Evolutionary conservation across 2,797 vertebrate species (phyloP), one percentile per base, ranked within the genome.

Genomic region (Antennarius maculatus): DNA sequence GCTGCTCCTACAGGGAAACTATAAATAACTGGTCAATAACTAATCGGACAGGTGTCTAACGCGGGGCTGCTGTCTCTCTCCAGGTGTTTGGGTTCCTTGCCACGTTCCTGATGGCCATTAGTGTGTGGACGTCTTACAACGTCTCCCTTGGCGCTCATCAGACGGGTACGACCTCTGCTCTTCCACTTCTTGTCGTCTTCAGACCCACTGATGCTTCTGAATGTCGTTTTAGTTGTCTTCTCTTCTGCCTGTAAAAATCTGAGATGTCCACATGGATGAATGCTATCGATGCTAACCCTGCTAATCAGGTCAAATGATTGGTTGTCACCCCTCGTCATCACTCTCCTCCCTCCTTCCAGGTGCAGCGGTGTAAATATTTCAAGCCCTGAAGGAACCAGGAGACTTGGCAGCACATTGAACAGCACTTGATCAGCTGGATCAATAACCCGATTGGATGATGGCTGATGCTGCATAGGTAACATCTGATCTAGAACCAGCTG

Each of bases 21-120:
- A 31, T n/a, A n/a, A n/a, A n/a, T n/a, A n/a, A n/a, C n/a, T n/a
- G n/a, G n/a, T n/a, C n/a, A n/a, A n/a, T n/a, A n/a, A n/a, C n/a
- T n/a, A n/a, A n/a, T n/a, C n/a, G n/a, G n/a, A n/a, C n/a, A n/a
- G n/a, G n/a, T n/a, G n/a, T 31, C 3, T 31, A 31, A 31, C 29
- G 29, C 7, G 29, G 29, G 29, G 5, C 31, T 8, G 31, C 5
- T 57, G 56, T 67, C 64, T 59, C 7, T 41, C 46, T 81, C 45
- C 89, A 98, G 97, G 88, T 93, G 63, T 98, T 99, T 31, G 96
- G 96, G 1, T 98, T 98, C 88, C 81, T 97, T 14, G 94, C 96
- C 0, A 94, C 95, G 0, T 91, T 96, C 89, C 93, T 98, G 54
- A 95, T 96, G 83, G 85, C 92, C 14, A 80, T 95, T 3, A 97